A percentile compares a stretch with the other conserved stretches of the same genome.
Conservation (phyloP, 2,888 invertebrate species). For the Sisyra nigra region DNA sequence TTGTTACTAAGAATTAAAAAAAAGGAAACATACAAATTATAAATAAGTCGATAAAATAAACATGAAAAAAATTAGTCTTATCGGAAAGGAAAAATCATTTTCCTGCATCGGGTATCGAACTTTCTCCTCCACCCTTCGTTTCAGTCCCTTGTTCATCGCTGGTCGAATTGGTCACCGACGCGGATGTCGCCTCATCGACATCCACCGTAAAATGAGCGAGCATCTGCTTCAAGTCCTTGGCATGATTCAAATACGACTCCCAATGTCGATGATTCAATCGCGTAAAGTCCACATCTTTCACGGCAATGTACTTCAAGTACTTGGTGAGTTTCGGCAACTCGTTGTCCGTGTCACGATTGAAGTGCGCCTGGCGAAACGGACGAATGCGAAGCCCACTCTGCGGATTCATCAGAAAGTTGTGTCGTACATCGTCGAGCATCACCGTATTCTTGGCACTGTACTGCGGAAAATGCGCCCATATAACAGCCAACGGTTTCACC, state of each 20-base stretch:
- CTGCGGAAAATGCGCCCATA: slow-evolving; percentile 89
- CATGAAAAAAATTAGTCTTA: too few relatives aligned
- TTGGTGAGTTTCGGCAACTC: slow-evolving; percentile 68
- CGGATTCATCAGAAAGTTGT: slow-evolving; percentile 97
- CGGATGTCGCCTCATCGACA: too few relatives aligned
- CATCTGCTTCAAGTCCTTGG: slow-evolving; percentile 4
- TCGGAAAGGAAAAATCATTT: too few relatives aligned
- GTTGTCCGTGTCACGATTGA: slow-evolving; percentile 67
- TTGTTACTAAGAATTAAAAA: too few relatives aligned
- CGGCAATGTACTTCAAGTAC: slow-evolving; percentile 70
- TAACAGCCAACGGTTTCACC: slow-evolving; percentile 89
- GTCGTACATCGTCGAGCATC: slow-evolving; percentile 92
- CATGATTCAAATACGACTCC: slow-evolving; percentile 33
- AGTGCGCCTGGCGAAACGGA: slow-evolving; percentile 81
- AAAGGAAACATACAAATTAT: too few relatives aligned
- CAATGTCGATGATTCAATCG: slow-evolving; percentile 79
- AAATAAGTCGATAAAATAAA: too few relatives aligned
- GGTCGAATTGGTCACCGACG: too few relatives aligned
- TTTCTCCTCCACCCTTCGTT: too few relatives aligned
- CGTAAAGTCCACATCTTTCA: slow-evolving; percentile 65
- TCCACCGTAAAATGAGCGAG: background rate
- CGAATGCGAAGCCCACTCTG: slow-evolving; percentile 81
- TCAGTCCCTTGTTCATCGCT: too few relatives aligned
- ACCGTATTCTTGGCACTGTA: slow-evolving; percentile 86
- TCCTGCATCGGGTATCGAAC: too few relatives aligned